Conservation (phyloP, 1,140 invertebrate species). For the Trichonephila inaurata region DNA sequence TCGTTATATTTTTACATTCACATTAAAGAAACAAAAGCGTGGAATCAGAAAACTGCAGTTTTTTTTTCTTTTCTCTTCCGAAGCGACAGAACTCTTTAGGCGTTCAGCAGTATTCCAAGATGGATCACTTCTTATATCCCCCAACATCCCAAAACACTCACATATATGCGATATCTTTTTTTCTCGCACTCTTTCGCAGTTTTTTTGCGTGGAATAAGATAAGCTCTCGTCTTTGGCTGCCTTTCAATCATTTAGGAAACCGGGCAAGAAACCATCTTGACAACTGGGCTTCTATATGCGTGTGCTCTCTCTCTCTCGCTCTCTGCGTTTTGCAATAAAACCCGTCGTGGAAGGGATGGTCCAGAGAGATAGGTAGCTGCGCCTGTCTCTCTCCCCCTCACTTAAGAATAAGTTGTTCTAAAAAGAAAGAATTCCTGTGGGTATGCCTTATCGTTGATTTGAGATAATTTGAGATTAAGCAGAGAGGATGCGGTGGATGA, state of each 20-base stretch:
- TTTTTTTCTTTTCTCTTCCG: background rate
- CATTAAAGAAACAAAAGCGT: conserved; percentile 47
- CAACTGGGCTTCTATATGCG: conserved; percentile 68
- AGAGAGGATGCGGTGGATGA: background rate
- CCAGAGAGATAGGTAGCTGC: background rate
- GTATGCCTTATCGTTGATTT: background rate
- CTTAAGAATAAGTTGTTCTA: conserved; percentile 3
- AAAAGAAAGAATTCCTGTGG: background rate
- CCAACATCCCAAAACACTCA: conserved; percentile 59
- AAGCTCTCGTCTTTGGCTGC: conserved; percentile 74
- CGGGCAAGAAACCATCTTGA: conserved; percentile 63
- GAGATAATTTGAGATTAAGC: background rate
- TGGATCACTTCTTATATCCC: conserved; percentile 67
- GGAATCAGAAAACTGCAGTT: conserved; percentile 35
- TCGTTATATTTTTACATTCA: conserved; percentile 71
- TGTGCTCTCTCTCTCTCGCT: background rate
- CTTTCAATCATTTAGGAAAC: conserved; percentile 76
- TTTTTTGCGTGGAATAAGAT: conserved; percentile 34
- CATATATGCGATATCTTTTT: conserved; percentile 69
- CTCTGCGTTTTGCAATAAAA: background rate
- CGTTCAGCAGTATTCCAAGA: conserved; percentile 44
- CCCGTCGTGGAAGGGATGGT: background rate
- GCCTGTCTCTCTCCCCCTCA: background rate
- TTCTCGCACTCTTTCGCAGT: background rate
- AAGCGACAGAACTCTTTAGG: conserved; percentile 71